Conservation (phyloP, 2,888 invertebrate genomes). For the Nebria brevicollis region DNA sequence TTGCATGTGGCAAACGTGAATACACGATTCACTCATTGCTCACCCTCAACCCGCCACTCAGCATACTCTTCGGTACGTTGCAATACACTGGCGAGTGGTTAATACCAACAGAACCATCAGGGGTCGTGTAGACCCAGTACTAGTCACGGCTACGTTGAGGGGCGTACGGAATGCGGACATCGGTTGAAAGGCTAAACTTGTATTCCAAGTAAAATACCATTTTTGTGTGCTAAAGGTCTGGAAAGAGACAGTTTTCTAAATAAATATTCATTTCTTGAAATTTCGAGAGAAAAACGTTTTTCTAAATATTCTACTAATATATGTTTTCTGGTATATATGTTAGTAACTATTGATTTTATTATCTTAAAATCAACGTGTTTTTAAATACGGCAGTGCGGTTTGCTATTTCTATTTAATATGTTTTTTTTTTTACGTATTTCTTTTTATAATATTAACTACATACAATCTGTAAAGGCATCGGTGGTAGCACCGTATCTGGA, state of each 20-base stretch:
- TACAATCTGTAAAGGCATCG: background rate
- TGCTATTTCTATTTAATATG: background rate
- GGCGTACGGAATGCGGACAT: no score
- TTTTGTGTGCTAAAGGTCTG: no score
- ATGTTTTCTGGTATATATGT: background rate
- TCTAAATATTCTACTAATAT: background rate
- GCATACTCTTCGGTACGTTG: background rate
- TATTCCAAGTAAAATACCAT: no score
- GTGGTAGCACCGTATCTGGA: background rate
- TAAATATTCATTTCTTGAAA: background rate
- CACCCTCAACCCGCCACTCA: background rate
- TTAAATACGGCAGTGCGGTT: background rate
- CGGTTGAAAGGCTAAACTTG: no score
- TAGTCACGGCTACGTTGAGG: no score
- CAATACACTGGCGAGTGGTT: background rate
- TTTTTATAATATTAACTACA: background rate
- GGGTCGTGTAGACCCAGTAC: background rate
- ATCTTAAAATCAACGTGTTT: background rate
- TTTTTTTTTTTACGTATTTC: background rate
- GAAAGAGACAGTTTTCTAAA: no score
- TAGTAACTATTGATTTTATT: background rate
- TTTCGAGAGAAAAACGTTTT: background rate
- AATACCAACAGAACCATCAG: background rate
- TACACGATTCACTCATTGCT: background rate
- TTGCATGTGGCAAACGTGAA: conserved; percentile 1